Evolutionary conservation across 2,113 vertebrate species (phyloP).

Genomic region (Mobula hypostoma): DNA sequence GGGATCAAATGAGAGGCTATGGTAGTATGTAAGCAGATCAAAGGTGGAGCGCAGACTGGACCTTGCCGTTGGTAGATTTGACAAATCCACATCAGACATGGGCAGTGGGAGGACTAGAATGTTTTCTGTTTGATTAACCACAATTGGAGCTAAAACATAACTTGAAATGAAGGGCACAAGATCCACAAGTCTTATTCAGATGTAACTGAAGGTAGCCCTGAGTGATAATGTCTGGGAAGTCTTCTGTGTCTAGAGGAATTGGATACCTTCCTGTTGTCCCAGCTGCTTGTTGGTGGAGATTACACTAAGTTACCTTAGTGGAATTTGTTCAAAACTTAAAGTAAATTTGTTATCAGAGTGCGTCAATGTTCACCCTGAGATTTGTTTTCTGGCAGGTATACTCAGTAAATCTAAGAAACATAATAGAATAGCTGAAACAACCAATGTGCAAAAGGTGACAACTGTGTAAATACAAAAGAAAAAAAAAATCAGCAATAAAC

Average conservation of each 20-base stretch:
- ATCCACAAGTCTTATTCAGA: background rate
- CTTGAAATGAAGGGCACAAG: background rate
- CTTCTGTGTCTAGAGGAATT: background rate
- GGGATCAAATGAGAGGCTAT: conserved; percentile 24
- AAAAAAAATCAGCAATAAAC: too few species aligned
- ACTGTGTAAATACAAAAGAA: too few species aligned
- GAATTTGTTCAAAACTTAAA: too few species aligned
- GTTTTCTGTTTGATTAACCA: background rate
- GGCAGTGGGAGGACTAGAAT: background rate
- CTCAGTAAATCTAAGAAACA: too few species aligned
- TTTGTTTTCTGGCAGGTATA: too few species aligned
- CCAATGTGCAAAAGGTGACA: too few species aligned
- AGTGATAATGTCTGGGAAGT: background rate
- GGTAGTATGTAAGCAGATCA: background rate
- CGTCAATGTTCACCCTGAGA: too few species aligned
- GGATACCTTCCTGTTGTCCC: background rate
- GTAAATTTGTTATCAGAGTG: too few species aligned
- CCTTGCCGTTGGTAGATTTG: conserved; percentile 2
- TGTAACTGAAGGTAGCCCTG: background rate
- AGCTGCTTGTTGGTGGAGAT: background rate
- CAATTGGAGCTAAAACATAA: background rate
- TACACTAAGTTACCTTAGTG: too few species aligned
- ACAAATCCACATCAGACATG: conserved; percentile 16
- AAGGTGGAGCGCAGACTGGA: background rate
- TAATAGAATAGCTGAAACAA: too few species aligned